phyloP scores from a whole-genome alignment of 1,140 invertebrate genomes.

The Rhopalosiphum padi region DNA sequence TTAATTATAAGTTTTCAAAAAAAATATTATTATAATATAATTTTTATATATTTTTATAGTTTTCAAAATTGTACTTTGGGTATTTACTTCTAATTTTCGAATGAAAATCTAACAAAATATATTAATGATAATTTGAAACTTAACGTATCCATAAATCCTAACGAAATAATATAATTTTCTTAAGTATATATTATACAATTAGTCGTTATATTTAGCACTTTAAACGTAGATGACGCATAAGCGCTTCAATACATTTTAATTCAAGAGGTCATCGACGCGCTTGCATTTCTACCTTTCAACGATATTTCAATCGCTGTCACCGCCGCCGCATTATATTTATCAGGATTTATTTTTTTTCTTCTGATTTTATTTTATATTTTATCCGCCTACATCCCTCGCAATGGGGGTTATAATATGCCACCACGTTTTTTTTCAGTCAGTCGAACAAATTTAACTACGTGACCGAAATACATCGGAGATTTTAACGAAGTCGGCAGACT shows the following conservation, averaged over 20 bases:
- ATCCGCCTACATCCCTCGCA: no score
- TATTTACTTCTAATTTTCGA: no score
- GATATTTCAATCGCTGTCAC: slow-evolving; percentile 39
- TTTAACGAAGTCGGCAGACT: slow-evolving; percentile 51
- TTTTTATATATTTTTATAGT: no score
- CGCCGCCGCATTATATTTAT: slow-evolving; percentile 10
- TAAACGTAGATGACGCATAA: background rate
- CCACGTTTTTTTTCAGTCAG: slow-evolving; percentile 42
- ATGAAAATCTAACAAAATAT: background rate
- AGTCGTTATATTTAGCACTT: background rate
- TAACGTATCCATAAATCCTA: background rate
- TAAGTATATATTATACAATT: background rate
- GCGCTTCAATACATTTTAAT: background rate
- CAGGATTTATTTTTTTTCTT: slow-evolving; percentile 12
- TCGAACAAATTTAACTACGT: slow-evolving; percentile 57
- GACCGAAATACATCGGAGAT: slow-evolving; percentile 52
- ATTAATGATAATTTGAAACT: background rate
- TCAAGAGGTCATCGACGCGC: background rate
- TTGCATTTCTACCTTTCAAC: background rate
- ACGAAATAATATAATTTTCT: background rate
- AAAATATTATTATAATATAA: no score
- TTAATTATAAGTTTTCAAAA: no score
- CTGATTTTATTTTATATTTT: slow-evolving; percentile 18
- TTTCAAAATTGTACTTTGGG: no score
- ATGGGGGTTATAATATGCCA: background rate